Evolutionary conservation across 2,113 vertebrate species (phyloP).

Genomic region (Pluvialis apricaria): DNA sequence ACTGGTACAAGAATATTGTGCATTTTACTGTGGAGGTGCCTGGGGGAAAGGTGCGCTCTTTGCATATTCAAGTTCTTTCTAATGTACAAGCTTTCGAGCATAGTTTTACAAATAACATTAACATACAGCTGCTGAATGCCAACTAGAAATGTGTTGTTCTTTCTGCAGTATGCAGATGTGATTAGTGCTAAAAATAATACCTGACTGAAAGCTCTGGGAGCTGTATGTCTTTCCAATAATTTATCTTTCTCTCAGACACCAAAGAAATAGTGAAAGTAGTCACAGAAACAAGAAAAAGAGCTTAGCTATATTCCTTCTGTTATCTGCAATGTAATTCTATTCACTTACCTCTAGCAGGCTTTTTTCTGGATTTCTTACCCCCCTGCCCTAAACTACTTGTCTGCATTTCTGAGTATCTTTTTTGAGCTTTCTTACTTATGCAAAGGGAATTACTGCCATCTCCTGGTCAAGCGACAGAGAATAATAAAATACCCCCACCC

Average conservation of each 20-base stretch:
- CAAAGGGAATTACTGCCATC: conserved; percentile 34
- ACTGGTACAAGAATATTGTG: background rate
- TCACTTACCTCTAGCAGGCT: background rate
- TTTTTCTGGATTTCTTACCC: background rate
- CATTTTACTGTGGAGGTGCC: background rate
- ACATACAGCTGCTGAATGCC: background rate
- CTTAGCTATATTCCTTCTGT: background rate
- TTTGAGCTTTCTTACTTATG: background rate
- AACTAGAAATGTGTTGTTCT: background rate
- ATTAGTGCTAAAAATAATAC: conserved; percentile 4
- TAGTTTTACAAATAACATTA: background rate
- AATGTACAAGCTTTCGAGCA: background rate
- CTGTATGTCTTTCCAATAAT: background rate
- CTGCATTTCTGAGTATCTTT: background rate
- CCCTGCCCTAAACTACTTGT: background rate
- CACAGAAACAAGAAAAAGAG: background rate
- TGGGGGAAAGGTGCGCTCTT: background rate
- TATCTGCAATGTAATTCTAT: background rate
- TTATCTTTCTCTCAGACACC: background rate
- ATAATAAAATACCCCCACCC: background rate
- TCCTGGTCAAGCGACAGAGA: background rate
- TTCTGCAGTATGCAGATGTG: background rate
- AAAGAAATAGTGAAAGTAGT: background rate
- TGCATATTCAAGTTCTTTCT: background rate
- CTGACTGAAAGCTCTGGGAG: background rate